Base-by-base conservation (phyloP, 2,113 vertebrate species). In the Notothenia coriiceps region DNA sequence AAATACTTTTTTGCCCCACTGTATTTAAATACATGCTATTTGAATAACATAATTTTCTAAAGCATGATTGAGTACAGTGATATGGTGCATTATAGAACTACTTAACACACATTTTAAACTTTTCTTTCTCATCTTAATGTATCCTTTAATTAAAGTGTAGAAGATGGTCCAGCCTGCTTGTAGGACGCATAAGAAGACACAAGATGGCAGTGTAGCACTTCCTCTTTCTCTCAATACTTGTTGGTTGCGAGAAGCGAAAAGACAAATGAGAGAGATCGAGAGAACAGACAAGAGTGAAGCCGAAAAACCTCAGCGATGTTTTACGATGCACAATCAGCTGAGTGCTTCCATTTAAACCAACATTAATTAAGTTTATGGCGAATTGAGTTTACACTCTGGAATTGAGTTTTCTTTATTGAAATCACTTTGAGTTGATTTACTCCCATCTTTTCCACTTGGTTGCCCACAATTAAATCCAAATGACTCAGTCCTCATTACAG, bases 401-500 rank as follows among this genome's bases (percentile, higher is more conserved):
- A 87, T 78, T 80, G 68, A 84, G 64, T 88, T 86, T 88, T 83
- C 77, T 78, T 82, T 72, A 40, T 70, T 77, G 73, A 85, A 83
- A 85, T 91, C 82, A 91, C 86, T 87, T 85, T 80, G 70, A 88
- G 70, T 63, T 88, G 84, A 86, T 91, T 90, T 87, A 90, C 79
- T 80, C 61, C 64, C 64, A 77, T 88, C 82, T 88, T 85, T 89
- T 90, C 79, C 77, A 79, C 86, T 82, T 59, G 57, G 84, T 77
- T 82, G 84, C 82, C 57, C 83, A 44, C 90, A 91, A 92, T 93
- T 93, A 84, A 62, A 82, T 86, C 74, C 81, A 90, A 93, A 92
- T 89, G 85, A 84, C 67, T 87, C 72, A n/a, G 70, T 70, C 65
- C 77, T 91, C 91, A 89, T 92, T 91, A 90, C 83, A 80, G 74